Evolutionary conservation across 2,888 invertebrate genomes (phyloP).

Genomic region (Parnassius apollo): DNA sequence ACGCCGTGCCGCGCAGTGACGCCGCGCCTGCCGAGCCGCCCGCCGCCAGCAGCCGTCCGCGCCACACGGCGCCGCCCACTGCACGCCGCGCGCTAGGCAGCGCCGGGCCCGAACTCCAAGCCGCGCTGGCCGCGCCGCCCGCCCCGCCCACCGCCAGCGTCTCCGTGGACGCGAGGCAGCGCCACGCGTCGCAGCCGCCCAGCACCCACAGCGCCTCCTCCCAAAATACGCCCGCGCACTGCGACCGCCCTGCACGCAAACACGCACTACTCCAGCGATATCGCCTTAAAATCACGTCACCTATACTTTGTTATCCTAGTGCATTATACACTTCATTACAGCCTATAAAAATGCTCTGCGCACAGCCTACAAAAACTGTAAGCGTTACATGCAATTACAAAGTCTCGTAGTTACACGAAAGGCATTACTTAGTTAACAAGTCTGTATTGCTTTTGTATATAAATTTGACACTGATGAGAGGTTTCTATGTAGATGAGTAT

Average conservation of each 20-base stretch:
- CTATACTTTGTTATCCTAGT: no score
- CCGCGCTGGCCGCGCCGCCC: constrained; percentile 26
- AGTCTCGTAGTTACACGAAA: no score
- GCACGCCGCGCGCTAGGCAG: constrained; percentile 88
- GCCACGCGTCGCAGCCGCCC: constrained; percentile 95
- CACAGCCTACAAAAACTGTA: no score
- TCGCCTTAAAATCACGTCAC: no score
- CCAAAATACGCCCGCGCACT: constrained; percentile 87
- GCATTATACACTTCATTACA: no score
- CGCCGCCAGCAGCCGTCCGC: constrained; percentile 82
- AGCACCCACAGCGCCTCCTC: constrained; percentile 87
- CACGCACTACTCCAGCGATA: background rate
- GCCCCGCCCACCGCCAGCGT: constrained; percentile 35
- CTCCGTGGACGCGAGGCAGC: constrained; percentile 83
- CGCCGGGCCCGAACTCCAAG: constrained; percentile 54
- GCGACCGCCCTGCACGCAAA: constrained; percentile 83
- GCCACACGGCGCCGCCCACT: constrained; percentile 86
- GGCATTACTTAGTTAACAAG: no score
- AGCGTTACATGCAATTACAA: no score
- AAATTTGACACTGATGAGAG: no score
- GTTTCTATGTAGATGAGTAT: no score
- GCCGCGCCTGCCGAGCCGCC: constrained; percentile 90
- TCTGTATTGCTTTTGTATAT: no score
- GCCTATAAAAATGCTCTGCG: no score
- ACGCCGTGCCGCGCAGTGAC: constrained; percentile 83